A percentile compares a stretch with the other conserved stretches of the same genome.
These are phyloP conservation scores for Poecilobothrus nobilitatus DNA, from an alignment of 2,888 invertebrate species.

Conservation along the genomic window DNA sequence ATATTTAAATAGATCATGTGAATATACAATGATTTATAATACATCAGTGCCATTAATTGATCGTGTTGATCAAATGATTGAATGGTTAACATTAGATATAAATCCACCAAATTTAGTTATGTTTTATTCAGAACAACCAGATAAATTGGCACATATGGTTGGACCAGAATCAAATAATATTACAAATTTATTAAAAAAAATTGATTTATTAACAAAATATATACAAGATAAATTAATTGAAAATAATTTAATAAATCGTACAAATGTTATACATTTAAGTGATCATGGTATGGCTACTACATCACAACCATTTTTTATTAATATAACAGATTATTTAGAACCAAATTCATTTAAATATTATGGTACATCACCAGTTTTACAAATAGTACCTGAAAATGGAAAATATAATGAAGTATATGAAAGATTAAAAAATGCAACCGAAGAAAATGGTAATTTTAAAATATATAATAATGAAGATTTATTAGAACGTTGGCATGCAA, in stretches of 20 bases:
- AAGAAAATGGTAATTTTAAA: conserved; percentile 44
- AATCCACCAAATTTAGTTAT: conserved; percentile 60
- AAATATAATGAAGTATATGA: conserved; percentile 46
- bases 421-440: conserved; percentile 43
- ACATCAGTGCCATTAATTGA: conserved; percentile 43
- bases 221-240: conserved; percentile 48
- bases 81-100: conserved; percentile 50
- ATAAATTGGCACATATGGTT: conserved; percentile 52
- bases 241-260: conserved; percentile 45
- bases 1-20: conserved; percentile 47
- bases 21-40: conserved; percentile 44
- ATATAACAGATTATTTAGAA: conserved; percentile 48
- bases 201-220: conserved; percentile 52
- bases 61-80: conserved; percentile 47
- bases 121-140: conserved; percentile 64
- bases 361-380: conserved; percentile 51
- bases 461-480: conserved; percentile 55
- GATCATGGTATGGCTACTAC: conserved; percentile 65
- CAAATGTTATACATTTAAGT: conserved; percentile 60
- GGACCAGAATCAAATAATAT: conserved; percentile 41
- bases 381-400: conserved; percentile 50
- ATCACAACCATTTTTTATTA: conserved; percentile 47
- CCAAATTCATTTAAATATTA: conserved; percentile 44
- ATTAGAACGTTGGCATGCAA: conserved; percentile 54
- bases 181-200: conserved; percentile 41